phyloP scores from a whole-genome alignment of 2,113 vertebrate genomes.

The Takifugu bimaculatus region DNA sequence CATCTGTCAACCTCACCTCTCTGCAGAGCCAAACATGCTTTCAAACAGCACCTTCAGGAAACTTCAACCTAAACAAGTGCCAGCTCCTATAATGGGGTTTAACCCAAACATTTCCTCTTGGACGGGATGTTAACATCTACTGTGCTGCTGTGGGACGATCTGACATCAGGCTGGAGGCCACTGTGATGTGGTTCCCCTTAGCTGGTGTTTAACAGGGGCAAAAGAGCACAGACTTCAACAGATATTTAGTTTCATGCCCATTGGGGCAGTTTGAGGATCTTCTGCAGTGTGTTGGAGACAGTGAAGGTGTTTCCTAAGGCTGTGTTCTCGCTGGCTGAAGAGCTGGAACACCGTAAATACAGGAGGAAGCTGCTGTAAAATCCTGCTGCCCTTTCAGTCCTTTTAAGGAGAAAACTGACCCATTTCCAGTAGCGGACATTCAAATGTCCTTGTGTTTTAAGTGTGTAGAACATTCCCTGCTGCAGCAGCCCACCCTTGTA shows the following conservation, averaged over 20 bases:
- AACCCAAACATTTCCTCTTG: constrained; percentile 10
- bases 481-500: too few species aligned
- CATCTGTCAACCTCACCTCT: background rate
- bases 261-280: constrained; percentile 36
- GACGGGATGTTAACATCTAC: constrained; percentile 23
- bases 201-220: constrained; percentile 30
- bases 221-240: constrained; percentile 58
- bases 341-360: too few species aligned
- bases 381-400: too few species aligned
- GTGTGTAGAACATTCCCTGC: too few species aligned
- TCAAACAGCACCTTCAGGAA: constrained; percentile 5
- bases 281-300: background rate
- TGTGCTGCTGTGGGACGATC: constrained; percentile 24
- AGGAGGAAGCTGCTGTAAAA: too few species aligned
- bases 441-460: too few species aligned
- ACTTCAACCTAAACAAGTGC: background rate
- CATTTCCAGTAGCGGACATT: too few species aligned
- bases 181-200: constrained; percentile 38
- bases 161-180: constrained; percentile 10
- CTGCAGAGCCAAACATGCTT: background rate
- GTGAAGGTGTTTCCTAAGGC: too few species aligned
- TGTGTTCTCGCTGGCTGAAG: too few species aligned
- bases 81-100: background rate
- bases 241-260: constrained; percentile 53
- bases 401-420: too few species aligned